Conservation (phyloP, 2,888 invertebrate species). For the Brachyopa scutellaris region DNA sequence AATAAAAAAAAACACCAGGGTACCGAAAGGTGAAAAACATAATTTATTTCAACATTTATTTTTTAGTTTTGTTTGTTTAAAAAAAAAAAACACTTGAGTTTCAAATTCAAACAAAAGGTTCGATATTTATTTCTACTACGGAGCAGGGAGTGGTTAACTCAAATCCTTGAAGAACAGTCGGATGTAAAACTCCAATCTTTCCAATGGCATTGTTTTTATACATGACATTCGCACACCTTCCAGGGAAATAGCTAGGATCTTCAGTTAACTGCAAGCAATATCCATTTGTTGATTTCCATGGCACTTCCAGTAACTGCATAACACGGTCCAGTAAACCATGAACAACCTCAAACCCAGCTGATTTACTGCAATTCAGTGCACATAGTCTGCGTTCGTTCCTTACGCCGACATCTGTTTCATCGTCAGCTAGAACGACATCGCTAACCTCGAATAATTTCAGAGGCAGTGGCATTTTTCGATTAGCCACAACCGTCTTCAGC, state of each 20-base stretch:
- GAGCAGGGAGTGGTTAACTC: constrained; percentile 96
- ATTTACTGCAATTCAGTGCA: constrained; percentile 96
- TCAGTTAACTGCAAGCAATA: constrained; percentile 89
- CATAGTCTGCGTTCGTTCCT: constrained; percentile 93
- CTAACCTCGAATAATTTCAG: constrained; percentile 97
- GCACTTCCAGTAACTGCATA: constrained; percentile 91
- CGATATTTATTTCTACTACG: constrained; percentile 94
- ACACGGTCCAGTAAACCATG: constrained; percentile 97
- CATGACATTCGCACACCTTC: constrained; percentile 94
- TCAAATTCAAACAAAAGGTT: constrained; percentile 91
- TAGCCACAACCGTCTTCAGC: constrained; percentile 95
- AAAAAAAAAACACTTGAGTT: too few species aligned
- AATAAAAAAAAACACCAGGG: too few species aligned
- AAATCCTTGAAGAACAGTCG: constrained; percentile 93
- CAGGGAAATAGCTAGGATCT: constrained; percentile 97
- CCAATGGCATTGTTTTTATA: constrained; percentile 88
- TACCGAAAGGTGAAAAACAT: too few species aligned
- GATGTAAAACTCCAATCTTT: constrained; percentile 96
- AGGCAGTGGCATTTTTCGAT: constrained; percentile 98
- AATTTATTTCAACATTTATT: too few species aligned
- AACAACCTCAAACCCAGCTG: constrained; percentile 97
- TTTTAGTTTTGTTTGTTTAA: too few species aligned
- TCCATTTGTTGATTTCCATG: constrained; percentile 86
- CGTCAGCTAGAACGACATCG: constrained; percentile 93
- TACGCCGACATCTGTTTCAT: constrained; percentile 91